These are phyloP conservation scores for Lepidurus arcticus DNA, from an alignment of 1,140 invertebrate species.

Conservation along the genomic window DNA sequence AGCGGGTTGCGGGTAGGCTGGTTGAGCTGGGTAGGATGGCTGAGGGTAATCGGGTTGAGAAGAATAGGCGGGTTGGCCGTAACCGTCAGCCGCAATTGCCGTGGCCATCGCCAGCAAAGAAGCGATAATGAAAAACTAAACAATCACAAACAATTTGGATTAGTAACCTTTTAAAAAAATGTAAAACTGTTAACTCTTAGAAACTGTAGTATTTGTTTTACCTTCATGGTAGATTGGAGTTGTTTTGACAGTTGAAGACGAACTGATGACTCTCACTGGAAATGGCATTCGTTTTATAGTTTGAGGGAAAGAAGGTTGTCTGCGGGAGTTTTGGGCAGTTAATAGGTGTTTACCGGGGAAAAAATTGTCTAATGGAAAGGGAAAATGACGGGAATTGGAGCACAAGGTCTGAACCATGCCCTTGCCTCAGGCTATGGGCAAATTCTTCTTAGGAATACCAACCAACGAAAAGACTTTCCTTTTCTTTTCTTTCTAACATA, in stretches of 20 bases:
- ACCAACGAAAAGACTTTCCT: background rate
- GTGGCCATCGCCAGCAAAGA: background rate
- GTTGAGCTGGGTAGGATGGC: background rate
- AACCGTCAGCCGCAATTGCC: background rate
- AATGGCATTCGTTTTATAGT: background rate
- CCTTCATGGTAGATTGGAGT: conserved; percentile 9
- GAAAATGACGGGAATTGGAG: background rate
- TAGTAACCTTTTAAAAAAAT: background rate
- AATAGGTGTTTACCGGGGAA: background rate
- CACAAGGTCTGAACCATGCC: background rate
- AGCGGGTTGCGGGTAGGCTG: conserved; percentile 16
- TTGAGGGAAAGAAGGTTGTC: background rate
- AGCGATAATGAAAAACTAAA: conserved; percentile 23
- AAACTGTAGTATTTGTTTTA: background rate
- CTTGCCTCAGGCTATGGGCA: background rate
- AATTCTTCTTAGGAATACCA: background rate
- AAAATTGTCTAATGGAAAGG: background rate
- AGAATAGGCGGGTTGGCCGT: background rate
- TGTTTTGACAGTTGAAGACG: background rate
- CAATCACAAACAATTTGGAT: background rate
- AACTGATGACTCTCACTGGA: background rate
- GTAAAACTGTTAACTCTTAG: background rate
- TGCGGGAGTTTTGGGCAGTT: background rate
- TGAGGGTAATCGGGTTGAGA: background rate
- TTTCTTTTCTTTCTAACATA: background rate